Evolutionary conservation across 2,113 vertebrate genomes (phyloP), one percentile per base, ranked within the genome.

Genomic region (Aphyosemion australe): DNA sequence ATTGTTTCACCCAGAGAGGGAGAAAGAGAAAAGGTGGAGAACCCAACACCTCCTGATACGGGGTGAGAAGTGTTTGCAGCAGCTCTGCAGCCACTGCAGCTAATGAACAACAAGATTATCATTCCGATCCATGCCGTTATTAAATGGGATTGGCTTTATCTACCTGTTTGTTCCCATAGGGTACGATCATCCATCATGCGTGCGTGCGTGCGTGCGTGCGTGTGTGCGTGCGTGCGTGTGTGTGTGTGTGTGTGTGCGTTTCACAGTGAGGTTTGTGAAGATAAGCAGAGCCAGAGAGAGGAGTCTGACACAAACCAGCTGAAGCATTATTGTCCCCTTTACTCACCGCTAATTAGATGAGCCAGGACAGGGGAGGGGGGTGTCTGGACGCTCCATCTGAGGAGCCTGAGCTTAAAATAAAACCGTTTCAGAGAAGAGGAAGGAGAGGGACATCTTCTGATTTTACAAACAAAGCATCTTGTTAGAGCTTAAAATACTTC

Each of bases 281-380:
- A 92, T 93, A 93, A 93, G 91, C 91, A 91, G 90, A 90, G 80
- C 56, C 84, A 83, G 81, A 76, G 79, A 90, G 84, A 83, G 72
- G 84, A 90, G 88, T 90, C 91, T 91, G 91, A 93, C 91, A 92
- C 86, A 91, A 86, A 90, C 90, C 92, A 93, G 91, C 88, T 87
- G 90, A 91, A 88, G 90, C 89, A 89, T 92, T 87, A 92, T 92
- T 93, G 92, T 92, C 87, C 90, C 88, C 89, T 92, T 90, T 90
- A 89, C 91, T 91, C 87, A 85, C 79, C 75, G 87, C 84, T 93
- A 92, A 93, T 93, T 92, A 91, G 92, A 92, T 62, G 85, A 89
- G 90, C 75, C 76, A 66, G 88, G 85, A 89, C 78, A 69, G 72
- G 72, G 69, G 75, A 54, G 87, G 82, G 78, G 69, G 70, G 59